Evolutionary conservation across 2,797 vertebrate species (phyloP), one percentile per base, ranked within the genome.

Genomic region (Capromys pilorides): DNA sequence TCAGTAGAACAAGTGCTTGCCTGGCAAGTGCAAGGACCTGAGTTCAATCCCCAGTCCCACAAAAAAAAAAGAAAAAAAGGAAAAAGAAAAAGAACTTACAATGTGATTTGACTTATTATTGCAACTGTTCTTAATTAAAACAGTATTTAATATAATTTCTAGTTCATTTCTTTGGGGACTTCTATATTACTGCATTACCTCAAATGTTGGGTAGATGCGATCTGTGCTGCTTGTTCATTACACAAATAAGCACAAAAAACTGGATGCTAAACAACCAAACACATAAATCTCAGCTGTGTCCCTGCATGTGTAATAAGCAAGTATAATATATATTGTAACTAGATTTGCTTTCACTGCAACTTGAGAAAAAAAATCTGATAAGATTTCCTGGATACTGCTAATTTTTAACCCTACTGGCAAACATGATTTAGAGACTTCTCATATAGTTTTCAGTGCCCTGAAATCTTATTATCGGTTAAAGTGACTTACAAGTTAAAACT

Each of bases 291-390:
- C 95, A 84, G 87, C 97, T 96, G 94, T 89, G 94, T 59, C 90
- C 97, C 97, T 84, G 79, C 95, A 77, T 92, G 92, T 97, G 97
- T 95, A 97, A 95, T n/a, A n/a, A n/a, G n/a, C 82, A 97, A 97
- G 96, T 97, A 97, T 98, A 97, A 97, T 93, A 69, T 98, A 97
- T 97, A 94, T 93, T 97, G 97, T 97, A 97, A 97, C 96, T 95
- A 94, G 96, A 97, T 97, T 98, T 98, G 93, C 98, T 98, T 97
- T 92, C 87, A 94, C 95, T 97, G 88, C 98, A 97, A 97, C 97
- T 97, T 98, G 96, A 97, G 94, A 96, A 97, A 95, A 89, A 89
- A 88, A 78, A 95, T 97, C 96, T 96, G 95, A 95, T n/a, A n/a
- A n/a, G 94, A 95, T 96, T 64, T 97, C 96, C 94, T 89, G 90